phyloP scores from a whole-genome alignment of 2,113 vertebrate species.

The Protobothrops mucrosquamatus region DNA sequence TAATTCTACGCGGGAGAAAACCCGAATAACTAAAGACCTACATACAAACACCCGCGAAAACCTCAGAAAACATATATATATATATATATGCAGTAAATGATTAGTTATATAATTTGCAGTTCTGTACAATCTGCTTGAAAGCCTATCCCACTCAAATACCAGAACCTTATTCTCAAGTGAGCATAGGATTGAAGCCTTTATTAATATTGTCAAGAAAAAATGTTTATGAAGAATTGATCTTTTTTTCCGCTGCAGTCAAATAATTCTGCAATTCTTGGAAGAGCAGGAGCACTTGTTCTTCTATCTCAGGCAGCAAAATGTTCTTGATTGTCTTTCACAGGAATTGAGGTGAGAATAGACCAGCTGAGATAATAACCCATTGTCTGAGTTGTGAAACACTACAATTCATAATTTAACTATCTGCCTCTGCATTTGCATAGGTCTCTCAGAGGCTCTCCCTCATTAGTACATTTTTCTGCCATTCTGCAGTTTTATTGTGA shows the following conservation, averaged over 20 bases:
- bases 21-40: too few relatives aligned
- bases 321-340: neutral
- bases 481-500: neutral
- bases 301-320: neutral
- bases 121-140: neutral
- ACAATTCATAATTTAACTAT: constrained; percentile 10
- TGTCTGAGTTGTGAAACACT: neutral
- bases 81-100: neutral
- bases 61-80: too few relatives aligned
- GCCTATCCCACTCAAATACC: neutral
- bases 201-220: neutral
- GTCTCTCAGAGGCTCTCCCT: neutral
- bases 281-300: neutral
- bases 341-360: neutral
- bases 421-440: neutral
- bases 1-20: too few relatives aligned
- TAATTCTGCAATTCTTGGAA: neutral
- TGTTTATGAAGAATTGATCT: neutral
- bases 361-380: neutral
- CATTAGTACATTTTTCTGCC: constrained; percentile 2
- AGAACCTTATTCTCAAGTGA: neutral
- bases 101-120: neutral
- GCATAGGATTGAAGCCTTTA: neutral
- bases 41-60: too few relatives aligned
- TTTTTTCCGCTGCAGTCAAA: neutral